Evolutionary conservation across 2,797 vertebrate genomes (phyloP).

Genomic region (Valencia hispanica): DNA sequence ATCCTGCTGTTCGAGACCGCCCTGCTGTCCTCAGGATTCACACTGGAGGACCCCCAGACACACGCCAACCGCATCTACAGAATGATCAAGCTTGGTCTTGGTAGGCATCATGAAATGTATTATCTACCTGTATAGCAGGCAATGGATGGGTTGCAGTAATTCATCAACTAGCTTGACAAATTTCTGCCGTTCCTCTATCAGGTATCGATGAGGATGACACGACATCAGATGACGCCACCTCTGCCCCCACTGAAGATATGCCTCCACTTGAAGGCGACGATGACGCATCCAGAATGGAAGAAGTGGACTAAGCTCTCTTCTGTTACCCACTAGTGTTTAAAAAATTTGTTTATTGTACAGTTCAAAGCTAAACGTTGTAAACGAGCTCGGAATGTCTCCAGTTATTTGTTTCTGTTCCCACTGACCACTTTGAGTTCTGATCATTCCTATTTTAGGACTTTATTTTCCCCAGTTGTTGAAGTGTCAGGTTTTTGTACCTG

Average conservation of each 20-base stretch:
- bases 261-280: constrained; percentile 86
- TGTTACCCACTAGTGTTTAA: constrained; percentile 15
- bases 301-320: constrained; percentile 80
- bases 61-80: constrained; percentile 96
- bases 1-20: constrained; percentile 94
- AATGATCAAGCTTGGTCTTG: constrained; percentile 97
- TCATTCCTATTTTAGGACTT: constrained; percentile 3
- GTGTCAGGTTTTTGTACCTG: constrained; percentile 55
- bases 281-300: constrained; percentile 86
- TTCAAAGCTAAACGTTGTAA: constrained; percentile 60
- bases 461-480: constrained; percentile 45
- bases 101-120: constrained; percentile 69
- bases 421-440: not conserved
- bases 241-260: constrained; percentile 88
- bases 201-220: constrained; percentile 85
- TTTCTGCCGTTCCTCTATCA: constrained; percentile 35
- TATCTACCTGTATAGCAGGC: not conserved
- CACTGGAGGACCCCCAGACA: constrained; percentile 94
- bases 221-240: constrained; percentile 82
- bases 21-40: constrained; percentile 93
- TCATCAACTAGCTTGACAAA: not conserved
- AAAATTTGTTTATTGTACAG: constrained; percentile 44
- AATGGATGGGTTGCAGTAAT: not conserved
- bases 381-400: constrained; percentile 39
- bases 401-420: constrained; percentile 2